Evolutionary conservation across 2,113 vertebrate genomes (phyloP), one percentile per base, ranked within the genome.

Genomic region (Cyanistes caeruleus): DNA sequence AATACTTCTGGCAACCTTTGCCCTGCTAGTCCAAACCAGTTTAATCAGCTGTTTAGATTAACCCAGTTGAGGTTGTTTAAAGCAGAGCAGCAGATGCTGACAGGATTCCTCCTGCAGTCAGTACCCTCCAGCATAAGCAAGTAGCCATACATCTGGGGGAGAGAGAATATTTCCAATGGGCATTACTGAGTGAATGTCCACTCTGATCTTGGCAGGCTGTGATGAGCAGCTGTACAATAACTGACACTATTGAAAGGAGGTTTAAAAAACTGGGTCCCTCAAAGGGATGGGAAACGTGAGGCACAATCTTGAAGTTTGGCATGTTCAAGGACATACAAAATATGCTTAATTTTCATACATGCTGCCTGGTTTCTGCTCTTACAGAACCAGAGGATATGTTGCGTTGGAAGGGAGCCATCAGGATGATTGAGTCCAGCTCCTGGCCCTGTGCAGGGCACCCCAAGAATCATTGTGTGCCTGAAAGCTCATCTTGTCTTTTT

Each of bases 71-170:
- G 76, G 46, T 31, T 74, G 41, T 62, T 64, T 91, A 55, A 73
- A 91, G 51, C 81, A 65, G 68, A 77, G 67, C 46, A 92, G 79
- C 76, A 92, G 90, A 58, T 37, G 44, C 35, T 73, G 67, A 49
- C 53, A 83, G 28, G 41, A 80, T 37, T 68, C 43, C 52, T 79
- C 70, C 67, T n/a, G 27, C 53, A 62, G 13, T 69, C 44, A 68
- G 19, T 11, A 72, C 58, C 64, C 35, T 86, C 33, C 14, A 44
- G 30, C 41, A 56, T 23, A 58, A 90, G 12, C 13, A 76, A 80
- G 25, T 3, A 56, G 27, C 28, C 39, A 49, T 7, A 69, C 7
- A 58, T 37, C 15, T 56, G 11, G 23, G 31, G 33, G 17, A 81
- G 19, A 44, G 24, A 35, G 19, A 48, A 6, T 24, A 64, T 49